Base-by-base conservation (phyloP, 2,888 invertebrate genomes). In the Branchellion lobata region DNA sequence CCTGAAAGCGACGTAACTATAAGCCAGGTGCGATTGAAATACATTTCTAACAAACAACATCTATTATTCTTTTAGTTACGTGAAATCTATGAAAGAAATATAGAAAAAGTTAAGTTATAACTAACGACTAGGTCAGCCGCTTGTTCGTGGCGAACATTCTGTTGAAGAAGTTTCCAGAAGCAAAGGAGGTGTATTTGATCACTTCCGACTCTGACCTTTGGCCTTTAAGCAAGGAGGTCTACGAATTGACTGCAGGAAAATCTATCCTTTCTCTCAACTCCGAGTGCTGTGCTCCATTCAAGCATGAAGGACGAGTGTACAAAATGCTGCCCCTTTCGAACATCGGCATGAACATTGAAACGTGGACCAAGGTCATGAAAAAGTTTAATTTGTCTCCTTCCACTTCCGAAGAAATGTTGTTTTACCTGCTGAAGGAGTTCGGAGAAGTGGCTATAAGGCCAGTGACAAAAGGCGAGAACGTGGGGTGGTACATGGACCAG, bases 401-500 rank as follows among this genome's bases (percentile, higher is more conserved):
- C 33, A 80, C 65, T 24, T 53, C 73, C 1, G 80, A 80, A 24
- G 81, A 81, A 36, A 81, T 81, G n/a, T 27, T 81, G 11, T 33
- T 51, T 8, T 72, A 61, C 18, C 33, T 82, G 8, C 27, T 51
- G 53, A 61, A 53, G 31, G 80, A 81, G 73, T 82, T 82, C 74
- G 82, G 82, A 21, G 57, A 31, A 1, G 76, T 79, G 31, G 82
- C 80, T 1, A 5, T 40, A n/a, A 33, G 74, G n/a, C 74, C 72
- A 1, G 79, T 80, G 8, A 40, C 21, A 27, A 82, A 82, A 34
- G 82, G 82, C 3, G 81, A 82, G 21, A 81, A 81, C 29, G 18
- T 47, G 3, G 81, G 81, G 1, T 81, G 81, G 81, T 81, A 65
- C 65, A 33, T 81, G 47, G 81, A 81, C 31, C 81, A 81, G 51